Evolutionary conservation across 2,113 vertebrate species (phyloP).

Genomic region (Toxotes chatareus): DNA sequence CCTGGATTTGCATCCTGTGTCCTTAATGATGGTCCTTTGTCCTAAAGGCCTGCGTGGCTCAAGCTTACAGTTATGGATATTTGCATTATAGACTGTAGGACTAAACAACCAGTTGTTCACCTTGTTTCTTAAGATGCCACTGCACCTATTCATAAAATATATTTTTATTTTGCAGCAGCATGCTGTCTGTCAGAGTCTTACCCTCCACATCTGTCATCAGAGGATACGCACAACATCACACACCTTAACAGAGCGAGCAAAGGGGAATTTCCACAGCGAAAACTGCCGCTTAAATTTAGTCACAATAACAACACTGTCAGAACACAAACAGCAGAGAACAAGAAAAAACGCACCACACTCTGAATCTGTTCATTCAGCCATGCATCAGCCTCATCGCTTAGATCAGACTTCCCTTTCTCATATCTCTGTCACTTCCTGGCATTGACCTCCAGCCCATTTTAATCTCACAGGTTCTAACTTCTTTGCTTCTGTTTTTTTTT

Average conservation of each 20-base stretch:
- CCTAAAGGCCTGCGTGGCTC: neutral
- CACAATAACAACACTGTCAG: neutral
- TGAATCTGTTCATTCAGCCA: no score
- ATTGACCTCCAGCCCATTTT: neutral
- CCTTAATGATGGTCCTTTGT: neutral
- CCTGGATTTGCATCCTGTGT: no score
- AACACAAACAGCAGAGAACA: neutral
- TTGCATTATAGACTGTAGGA: neutral
- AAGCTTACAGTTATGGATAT: neutral
- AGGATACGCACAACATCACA: neutral
- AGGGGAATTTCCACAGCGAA: neutral
- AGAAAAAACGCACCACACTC: neutral
- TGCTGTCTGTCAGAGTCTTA: neutral
- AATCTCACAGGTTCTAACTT: no score
- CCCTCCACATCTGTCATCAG: constrained; percentile 1
- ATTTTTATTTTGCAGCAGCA: neutral
- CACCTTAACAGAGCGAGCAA: neutral
- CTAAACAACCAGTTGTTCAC: neutral
- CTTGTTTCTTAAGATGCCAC: neutral
- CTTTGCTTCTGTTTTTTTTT: neutral
- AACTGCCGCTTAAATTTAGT: no score
- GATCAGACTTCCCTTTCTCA: neutral
- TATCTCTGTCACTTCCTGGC: neutral
- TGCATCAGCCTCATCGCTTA: no score
- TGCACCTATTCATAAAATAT: neutral